phyloP scores from a whole-genome alignment of 2,797 vertebrate genomes.

The Melanotaenia boesemani region DNA sequence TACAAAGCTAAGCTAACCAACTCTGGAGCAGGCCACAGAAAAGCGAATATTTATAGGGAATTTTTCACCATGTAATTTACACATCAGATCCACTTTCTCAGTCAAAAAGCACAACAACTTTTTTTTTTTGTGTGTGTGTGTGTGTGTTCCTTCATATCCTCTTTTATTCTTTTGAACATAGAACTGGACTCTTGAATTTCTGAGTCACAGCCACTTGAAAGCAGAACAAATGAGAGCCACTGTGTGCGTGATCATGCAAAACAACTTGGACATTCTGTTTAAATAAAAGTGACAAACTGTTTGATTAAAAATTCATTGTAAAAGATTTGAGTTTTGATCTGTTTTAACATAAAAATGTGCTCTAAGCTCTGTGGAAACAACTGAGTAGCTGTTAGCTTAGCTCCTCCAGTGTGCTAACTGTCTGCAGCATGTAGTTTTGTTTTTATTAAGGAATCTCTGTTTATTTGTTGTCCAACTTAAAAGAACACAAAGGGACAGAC shows the following conservation, averaged over 20 bases:
- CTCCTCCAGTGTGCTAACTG: not conserved
- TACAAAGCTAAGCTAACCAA: too few species aligned
- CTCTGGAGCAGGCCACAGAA: too few species aligned
- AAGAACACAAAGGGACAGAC: not conserved
- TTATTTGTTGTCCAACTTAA: not conserved
- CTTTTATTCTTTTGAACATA: not conserved
- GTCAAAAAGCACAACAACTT: too few species aligned
- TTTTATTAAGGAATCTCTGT: not conserved
- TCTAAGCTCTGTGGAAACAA: not conserved
- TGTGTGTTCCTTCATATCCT: not conserved
- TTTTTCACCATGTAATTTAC: not conserved
- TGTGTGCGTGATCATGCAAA: too few species aligned
- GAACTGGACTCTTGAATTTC: not conserved
- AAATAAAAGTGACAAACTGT: not conserved
- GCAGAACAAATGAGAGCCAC: too few species aligned
- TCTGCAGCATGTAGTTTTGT: not conserved
- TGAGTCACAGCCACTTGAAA: not conserved
- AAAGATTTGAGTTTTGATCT: not conserved
- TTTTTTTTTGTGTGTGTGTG: too few species aligned
- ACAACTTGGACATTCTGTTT: not conserved
- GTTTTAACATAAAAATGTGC: not conserved
- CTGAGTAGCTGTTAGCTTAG: not conserved
- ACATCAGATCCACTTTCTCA: not conserved
- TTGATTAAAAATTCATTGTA: not conserved
- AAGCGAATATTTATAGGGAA: not conserved